Evolutionary conservation across 2,797 vertebrate species (phyloP).

Genomic region (Acipenser oxyrinchus): DNA sequence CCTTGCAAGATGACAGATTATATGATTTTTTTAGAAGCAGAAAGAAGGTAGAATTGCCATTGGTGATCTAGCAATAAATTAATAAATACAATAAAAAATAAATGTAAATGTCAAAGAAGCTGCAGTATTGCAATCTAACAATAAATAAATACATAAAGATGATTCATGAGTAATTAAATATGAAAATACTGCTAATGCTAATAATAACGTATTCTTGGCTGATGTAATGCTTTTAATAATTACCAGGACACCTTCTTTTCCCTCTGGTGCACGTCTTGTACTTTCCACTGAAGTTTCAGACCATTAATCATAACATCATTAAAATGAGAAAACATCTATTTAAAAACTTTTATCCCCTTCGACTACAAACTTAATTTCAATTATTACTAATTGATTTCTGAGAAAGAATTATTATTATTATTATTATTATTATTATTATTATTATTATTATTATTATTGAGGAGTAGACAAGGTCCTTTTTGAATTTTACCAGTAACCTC

Average conservation of each 20-base stretch:
- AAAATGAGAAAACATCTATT: constrained; percentile 61
- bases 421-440: constrained; percentile 50
- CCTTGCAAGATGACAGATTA: too few relatives aligned
- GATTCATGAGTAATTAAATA: too few relatives aligned
- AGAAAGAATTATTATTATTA: constrained; percentile 3
- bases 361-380: constrained; percentile 35
- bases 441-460: too few relatives aligned
- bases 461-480: too few relatives aligned
- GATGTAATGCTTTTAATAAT: constrained; percentile 77
- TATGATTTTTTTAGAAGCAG: too few relatives aligned
- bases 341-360: constrained; percentile 31
- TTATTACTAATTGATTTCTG: constrained; percentile 29
- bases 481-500: constrained; percentile 27
- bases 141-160: too few relatives aligned
- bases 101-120: too few relatives aligned
- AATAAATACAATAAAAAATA: too few relatives aligned
- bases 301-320: constrained; percentile 66
- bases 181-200: too few relatives aligned
- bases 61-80: too few relatives aligned
- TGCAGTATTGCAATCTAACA: too few relatives aligned
- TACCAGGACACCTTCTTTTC: constrained; percentile 73
- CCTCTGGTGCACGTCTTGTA: constrained; percentile 57
- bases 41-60: too few relatives aligned
- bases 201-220: constrained; percentile 40
- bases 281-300: constrained; percentile 72